These are phyloP conservation scores for Quiscalus mexicanus DNA, from an alignment of 2,113 vertebrate genomes.

Conservation along the genomic window DNA sequence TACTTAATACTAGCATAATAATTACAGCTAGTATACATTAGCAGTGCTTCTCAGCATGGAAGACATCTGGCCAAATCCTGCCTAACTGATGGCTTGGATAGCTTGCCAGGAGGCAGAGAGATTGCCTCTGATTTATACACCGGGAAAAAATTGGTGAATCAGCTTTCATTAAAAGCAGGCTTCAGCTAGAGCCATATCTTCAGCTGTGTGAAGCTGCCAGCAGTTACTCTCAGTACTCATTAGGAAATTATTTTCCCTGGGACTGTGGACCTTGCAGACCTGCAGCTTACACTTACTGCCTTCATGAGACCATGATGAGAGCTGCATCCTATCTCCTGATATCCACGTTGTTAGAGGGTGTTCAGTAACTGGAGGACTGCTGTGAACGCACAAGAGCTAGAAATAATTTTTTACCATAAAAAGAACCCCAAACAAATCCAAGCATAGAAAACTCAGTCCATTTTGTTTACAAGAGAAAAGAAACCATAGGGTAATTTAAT, in stretches of 20 bases:
- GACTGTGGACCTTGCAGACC: not conserved
- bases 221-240: not conserved
- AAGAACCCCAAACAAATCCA: not conserved
- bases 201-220: not conserved
- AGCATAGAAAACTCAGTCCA: not conserved
- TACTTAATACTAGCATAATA: not conserved
- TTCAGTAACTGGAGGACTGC: not conserved
- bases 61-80: not conserved
- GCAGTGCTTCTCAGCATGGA: not conserved
- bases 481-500: not conserved
- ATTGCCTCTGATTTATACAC: not conserved
- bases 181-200: not conserved
- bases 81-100: not conserved
- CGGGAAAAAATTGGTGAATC: not conserved
- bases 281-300: not conserved
- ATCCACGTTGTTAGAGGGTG: not conserved
- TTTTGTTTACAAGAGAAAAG: not conserved
- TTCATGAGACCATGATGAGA: not conserved
- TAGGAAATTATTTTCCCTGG: not conserved
- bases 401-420: not conserved
- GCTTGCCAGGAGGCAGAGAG: not conserved
- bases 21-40: not conserved
- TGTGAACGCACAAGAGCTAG: fast-evolving
- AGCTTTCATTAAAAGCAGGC: not conserved
- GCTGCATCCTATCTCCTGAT: fast-evolving